Evolutionary conservation across 2,797 vertebrate species (phyloP).

Genomic region (Chelon labrosus): DNA sequence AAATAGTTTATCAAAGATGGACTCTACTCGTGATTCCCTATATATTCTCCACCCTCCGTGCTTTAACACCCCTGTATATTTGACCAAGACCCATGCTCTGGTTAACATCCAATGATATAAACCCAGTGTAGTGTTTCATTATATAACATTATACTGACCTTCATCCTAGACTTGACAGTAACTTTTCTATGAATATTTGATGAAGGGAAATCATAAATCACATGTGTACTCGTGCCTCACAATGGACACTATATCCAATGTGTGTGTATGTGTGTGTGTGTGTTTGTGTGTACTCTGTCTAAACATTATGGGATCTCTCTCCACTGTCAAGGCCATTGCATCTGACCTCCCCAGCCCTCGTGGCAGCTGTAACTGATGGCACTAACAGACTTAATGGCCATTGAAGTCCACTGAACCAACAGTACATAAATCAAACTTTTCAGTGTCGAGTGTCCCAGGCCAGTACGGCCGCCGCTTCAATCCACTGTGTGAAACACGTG

Average conservation of each 20-base stretch:
- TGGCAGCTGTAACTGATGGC: constrained; percentile 61
- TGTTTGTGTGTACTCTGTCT: constrained; percentile 21
- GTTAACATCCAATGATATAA: not conserved
- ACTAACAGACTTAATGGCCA: constrained; percentile 50
- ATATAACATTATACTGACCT: constrained; percentile 13
- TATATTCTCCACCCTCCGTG: not conserved
- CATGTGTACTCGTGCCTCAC: not conserved
- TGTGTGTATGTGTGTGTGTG: constrained; percentile 17
- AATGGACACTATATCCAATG: not conserved
- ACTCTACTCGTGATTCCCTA: not conserved
- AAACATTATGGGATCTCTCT: constrained; percentile 47
- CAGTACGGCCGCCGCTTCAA: not conserved
- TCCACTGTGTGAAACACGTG: constrained; percentile 4
- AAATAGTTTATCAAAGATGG: too few relatives aligned
- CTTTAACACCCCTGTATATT: constrained; percentile 2
- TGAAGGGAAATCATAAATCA: constrained; percentile 29
- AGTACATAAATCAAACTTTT: constrained; percentile 57
- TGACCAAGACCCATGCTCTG: not conserved
- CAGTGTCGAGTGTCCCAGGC: constrained; percentile 28
- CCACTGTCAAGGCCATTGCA: constrained; percentile 48
- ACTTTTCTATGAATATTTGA: constrained; percentile 45
- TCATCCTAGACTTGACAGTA: constrained; percentile 43
- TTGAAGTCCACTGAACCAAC: constrained; percentile 55
- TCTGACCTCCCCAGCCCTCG: constrained; percentile 47
- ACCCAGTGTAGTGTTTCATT: constrained; percentile 15